Base-by-base conservation (phyloP, 1,140 invertebrate species). In the Probaryconus sp. region DNA sequence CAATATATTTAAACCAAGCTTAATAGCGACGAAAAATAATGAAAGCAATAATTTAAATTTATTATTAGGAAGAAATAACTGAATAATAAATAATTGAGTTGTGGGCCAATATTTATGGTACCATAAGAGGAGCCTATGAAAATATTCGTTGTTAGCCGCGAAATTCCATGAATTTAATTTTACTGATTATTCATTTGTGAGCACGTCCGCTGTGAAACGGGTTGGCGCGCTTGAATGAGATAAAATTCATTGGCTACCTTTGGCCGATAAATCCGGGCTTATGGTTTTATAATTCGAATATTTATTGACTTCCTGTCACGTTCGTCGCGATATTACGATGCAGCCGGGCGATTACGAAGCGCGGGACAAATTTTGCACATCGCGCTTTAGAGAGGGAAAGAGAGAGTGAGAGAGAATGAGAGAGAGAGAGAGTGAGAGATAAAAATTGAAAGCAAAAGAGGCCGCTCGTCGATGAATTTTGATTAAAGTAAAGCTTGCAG, bases 281-380 rank as follows among this genome's bases (percentile, higher is more conserved):
- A 65, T 58, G 60, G 47, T 65, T 58, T 72, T 60, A 65, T 60
- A 65, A 60, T 65, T 65, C 40, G 53, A 58, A 73, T 65, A 65
- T 73, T 65, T 73, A 73, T 67, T 61, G 70, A 73, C 63, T 73
- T 73, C 55, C 55, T 50, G 70, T 67, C 55, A 67, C 17, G 43
- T 30, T 24, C 28, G 69, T 65, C 28, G 37, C 47, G 24, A 60
- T 73, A 55, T 65, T 53, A 48, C 37, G 45, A 67, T 40, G 33
- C 47, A 64, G 37, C 30, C 48, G 53, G 53, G 60, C 33, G 60
- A 71, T 64, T 58, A 58, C 43, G 21, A 30, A 14, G 40, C 9
- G 17, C 21, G 17, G 60, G 60, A 55, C 58, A 45, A 71, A 50
- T 56, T 58, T 71, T 3, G 17, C 20, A 3, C 10, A 11, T 1